Conservation (phyloP, 2,888 invertebrate genomes). For the Sericinus montela region DNA sequence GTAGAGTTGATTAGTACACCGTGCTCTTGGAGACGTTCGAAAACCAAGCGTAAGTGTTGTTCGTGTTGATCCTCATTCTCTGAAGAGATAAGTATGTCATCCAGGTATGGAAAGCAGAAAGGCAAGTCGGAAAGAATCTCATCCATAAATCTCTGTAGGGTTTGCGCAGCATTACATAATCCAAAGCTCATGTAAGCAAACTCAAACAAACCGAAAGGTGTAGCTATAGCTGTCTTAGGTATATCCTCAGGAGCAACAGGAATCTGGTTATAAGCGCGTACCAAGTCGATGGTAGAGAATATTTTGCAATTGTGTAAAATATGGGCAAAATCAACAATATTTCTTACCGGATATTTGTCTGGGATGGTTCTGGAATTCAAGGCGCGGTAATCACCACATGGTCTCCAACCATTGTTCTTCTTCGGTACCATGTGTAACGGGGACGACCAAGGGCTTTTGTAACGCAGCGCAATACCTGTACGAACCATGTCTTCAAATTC, state of each 20-base stretch:
- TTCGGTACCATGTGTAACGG: too few relatives aligned
- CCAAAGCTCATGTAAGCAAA: slow-evolving; percentile 21
- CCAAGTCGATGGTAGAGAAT: slow-evolving; percentile 39
- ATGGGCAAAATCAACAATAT: slow-evolving; percentile 40
- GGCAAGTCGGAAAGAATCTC: slow-evolving; percentile 4
- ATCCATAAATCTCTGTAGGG: slow-evolving; percentile 16
- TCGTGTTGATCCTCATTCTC: slow-evolving; percentile 21
- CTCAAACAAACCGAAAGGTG: too few relatives aligned
- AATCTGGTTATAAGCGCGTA: slow-evolving; percentile 30
- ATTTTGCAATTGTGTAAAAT: slow-evolving; percentile 28
- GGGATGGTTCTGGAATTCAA: slow-evolving; percentile 34
- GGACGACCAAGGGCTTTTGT: too few relatives aligned
- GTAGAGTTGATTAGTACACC: background rate
- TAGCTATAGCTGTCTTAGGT: slow-evolving; percentile 22
- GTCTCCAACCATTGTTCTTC: too few relatives aligned
- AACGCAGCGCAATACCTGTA: too few relatives aligned
- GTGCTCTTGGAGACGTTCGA: background rate
- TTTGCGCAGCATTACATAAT: slow-evolving; percentile 30
- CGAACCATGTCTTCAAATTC: too few relatives aligned
- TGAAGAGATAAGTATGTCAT: slow-evolving; percentile 11
- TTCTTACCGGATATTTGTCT: slow-evolving; percentile 36
- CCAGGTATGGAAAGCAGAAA: too few relatives aligned
- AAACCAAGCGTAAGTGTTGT: slow-evolving; percentile 36
- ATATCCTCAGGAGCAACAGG: slow-evolving; percentile 21
- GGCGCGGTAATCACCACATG: slow-evolving; percentile 27